Conservation (phyloP, 2,797 vertebrate species). For the Hyperoplus immaculatus region DNA sequence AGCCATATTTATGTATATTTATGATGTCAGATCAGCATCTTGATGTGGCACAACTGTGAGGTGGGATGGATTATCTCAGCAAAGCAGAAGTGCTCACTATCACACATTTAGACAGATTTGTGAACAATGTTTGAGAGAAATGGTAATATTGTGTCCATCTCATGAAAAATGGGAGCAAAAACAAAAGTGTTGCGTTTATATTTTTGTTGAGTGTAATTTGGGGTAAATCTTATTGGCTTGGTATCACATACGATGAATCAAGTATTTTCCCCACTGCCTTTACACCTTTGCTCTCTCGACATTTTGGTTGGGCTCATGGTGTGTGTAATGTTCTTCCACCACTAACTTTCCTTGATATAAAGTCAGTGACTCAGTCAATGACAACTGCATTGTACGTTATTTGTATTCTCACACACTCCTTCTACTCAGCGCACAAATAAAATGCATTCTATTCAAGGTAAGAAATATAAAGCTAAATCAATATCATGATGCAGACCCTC, state of each 20-base stretch:
- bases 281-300: constrained; percentile 24
- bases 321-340: constrained; percentile 30
- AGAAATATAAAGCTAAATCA: not conserved
- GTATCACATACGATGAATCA: constrained; percentile 48
- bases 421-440: not conserved
- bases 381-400: not conserved
- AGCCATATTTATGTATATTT: not conserved
- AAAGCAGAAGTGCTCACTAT: too few relatives aligned
- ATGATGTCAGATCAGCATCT: too few relatives aligned
- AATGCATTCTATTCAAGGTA: not conserved
- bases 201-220: not conserved
- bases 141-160: too few relatives aligned
- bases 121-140: too few relatives aligned
- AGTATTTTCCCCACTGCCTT: constrained; percentile 50
- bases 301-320: constrained; percentile 30
- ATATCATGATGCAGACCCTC: not conserved
- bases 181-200: too few relatives aligned
- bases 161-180: too few relatives aligned
- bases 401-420: not conserved
- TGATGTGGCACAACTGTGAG: too few relatives aligned
- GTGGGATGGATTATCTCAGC: too few relatives aligned
- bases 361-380: constrained; percentile 15
- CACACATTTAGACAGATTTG: too few relatives aligned
- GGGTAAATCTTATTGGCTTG: constrained; percentile 54
- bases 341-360: constrained; percentile 1